phyloP scores from a whole-genome alignment of 1,140 invertebrate species.

The Phymorhynchus buccinoides region DNA sequence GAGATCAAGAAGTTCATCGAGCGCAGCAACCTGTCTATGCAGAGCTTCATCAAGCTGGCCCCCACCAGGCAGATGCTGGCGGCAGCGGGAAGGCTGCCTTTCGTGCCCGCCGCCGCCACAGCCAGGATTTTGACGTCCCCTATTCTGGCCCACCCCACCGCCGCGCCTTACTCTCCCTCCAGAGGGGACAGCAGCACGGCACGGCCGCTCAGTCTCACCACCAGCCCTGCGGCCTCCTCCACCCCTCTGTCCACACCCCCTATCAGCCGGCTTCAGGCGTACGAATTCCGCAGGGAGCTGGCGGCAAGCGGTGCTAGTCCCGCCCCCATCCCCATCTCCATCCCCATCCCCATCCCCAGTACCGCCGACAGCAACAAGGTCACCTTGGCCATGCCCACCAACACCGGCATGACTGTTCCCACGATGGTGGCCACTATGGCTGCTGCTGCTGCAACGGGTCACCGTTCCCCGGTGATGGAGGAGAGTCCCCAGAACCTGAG shows the following conservation, averaged over 20 bases:
- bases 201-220: constrained; percentile 61
- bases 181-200: constrained; percentile 48
- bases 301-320: constrained; percentile 71
- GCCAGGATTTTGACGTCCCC: constrained; percentile 59
- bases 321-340: constrained; percentile 55
- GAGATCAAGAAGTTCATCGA: constrained; percentile 79
- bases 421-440: constrained; percentile 37
- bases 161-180: constrained; percentile 56
- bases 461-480: constrained; percentile 56
- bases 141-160: constrained; percentile 53
- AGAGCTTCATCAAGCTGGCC: constrained; percentile 67
- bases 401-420: constrained; percentile 5
- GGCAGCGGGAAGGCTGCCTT: constrained; percentile 57
- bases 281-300: constrained; percentile 87
- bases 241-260: constrained; percentile 78
- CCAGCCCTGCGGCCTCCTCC: constrained; percentile 57
- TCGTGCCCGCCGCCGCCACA: constrained; percentile 58
- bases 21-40: constrained; percentile 71
- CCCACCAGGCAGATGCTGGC: constrained; percentile 62
- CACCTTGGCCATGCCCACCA: not conserved
- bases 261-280: constrained; percentile 88
- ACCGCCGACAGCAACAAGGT: constrained; percentile 38
- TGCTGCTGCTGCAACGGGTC: not conserved
- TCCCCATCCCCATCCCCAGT: constrained; percentile 54
- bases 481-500: constrained; percentile 69